Conservation (phyloP, 2,797 vertebrate genomes). For the Glossophaga mutica region DNA sequence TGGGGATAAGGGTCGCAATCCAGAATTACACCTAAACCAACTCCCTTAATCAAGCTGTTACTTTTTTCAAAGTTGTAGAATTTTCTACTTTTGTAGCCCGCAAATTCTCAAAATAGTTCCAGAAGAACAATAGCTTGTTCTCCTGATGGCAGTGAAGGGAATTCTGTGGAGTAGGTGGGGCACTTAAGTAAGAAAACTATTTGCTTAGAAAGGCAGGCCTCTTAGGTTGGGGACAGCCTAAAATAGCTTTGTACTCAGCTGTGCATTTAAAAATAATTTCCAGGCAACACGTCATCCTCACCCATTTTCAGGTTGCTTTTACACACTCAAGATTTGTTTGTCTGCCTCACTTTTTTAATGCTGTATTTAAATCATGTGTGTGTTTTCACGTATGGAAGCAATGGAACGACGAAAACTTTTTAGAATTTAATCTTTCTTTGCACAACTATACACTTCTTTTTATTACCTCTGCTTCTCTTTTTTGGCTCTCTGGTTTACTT, state of each 20-base stretch:
- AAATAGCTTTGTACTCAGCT: not conserved
- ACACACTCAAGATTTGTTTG: not conserved
- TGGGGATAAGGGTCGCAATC: not conserved
- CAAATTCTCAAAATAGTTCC: constrained; percentile 9
- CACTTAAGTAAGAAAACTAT: constrained; percentile 33
- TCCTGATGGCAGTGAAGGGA: constrained; percentile 12
- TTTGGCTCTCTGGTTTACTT: not conserved
- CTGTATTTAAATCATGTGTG: not conserved
- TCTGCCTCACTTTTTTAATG: not conserved
- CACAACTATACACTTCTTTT: not conserved
- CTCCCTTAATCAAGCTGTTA: not conserved
- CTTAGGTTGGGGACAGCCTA: not conserved
- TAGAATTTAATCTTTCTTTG: not conserved
- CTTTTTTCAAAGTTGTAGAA: constrained; percentile 25
- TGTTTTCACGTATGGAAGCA: not conserved
- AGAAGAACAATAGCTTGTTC: not conserved
- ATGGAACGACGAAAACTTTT: not conserved
- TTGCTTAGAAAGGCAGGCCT: constrained; percentile 27
- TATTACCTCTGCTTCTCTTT: not conserved
- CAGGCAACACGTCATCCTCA: not conserved
- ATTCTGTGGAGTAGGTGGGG: not conserved
- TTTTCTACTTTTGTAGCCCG: constrained; percentile 18
- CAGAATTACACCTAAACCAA: constrained; percentile 20
- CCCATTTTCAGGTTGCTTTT: not conserved
- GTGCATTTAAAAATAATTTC: not conserved